Evolutionary conservation across 2,888 invertebrate species (phyloP), one percentile per base, ranked within the genome.

Genomic region (Zaprionus lineosus): DNA sequence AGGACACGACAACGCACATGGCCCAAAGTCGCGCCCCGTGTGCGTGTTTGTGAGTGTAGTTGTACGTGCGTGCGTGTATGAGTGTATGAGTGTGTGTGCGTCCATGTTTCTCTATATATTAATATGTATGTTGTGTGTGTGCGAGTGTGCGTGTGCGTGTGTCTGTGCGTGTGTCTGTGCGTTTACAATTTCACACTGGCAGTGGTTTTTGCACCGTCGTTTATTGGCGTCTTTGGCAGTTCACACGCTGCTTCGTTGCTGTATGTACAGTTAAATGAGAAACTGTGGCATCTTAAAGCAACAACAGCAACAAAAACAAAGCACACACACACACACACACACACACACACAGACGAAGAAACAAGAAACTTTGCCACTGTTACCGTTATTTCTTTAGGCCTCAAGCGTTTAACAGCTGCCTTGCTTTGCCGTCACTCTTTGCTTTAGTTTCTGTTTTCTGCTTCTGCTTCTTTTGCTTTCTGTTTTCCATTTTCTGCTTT

Each of bases 141-240:
- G 18, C 12, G 40, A 24, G 48, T 40, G 47, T 48, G 47, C 61
- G 51, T 56, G 37, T 18, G 40, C 50, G 26, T 11, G 15, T 28
- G 40, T 37, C 5, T 15, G 29, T 51, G 66, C 36, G 53, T 61
- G 53, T 56, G 56, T 37, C 56, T 62, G 57, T 50, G 46, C 56
- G 64, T 60, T 70, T 57, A 62, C 43, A 62, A 64, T 60, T 75
- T 73, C 37, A 74, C 58, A 60, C 72, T 65, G 50, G 37, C 72
- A 39, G 51, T 78, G 68, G 55, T 57, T 63, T 69, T 52, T 64
- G 67, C 52, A 50, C 16, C 62, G 51, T 51, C 66, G 48, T 73
- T 82, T 84, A 79, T 85, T 83, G 68, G 59, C 72, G 75, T 69
- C 75, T 75, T 56, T 63, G 61, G 65, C 78, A 63, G 58, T 74